Conservation (phyloP, 2,797 vertebrate genomes). For the Pangasius mekongensis region DNA sequence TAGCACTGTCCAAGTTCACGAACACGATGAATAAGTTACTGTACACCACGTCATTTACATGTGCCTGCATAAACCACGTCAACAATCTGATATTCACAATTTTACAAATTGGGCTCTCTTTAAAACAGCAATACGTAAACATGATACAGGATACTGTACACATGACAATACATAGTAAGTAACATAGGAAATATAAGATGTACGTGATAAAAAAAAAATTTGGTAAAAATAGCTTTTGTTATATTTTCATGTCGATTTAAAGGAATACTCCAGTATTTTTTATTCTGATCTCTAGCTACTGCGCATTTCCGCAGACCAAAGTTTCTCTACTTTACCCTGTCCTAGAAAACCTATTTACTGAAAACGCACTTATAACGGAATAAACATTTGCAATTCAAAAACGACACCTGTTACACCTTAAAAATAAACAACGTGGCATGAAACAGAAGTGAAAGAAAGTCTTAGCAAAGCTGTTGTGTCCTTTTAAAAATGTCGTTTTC, state of each 20-base stretch:
- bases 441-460: background rate
- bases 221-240: background rate
- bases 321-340: background rate
- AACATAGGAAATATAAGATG: background rate
- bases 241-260: background rate
- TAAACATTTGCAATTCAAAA: background rate
- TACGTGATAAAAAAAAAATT: background rate
- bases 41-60: constrained; percentile 63
- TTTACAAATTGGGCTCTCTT: constrained; percentile 34
- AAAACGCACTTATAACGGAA: background rate
- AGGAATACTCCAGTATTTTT: constrained; percentile 17
- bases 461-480: background rate
- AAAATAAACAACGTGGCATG: background rate
- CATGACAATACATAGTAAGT: constrained; percentile 3
- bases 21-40: constrained; percentile 72
- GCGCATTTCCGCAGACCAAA: background rate
- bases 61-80: constrained; percentile 60
- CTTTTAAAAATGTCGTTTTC: background rate
- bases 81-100: constrained; percentile 37
- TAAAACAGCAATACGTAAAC: constrained; percentile 22
- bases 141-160: constrained; percentile 41
- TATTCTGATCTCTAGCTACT: background rate
- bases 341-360: background rate
- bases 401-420: background rate
- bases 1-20: background rate